Conservation (phyloP, 2,113 vertebrate species). For the Dromiciops gliroides region DNA sequence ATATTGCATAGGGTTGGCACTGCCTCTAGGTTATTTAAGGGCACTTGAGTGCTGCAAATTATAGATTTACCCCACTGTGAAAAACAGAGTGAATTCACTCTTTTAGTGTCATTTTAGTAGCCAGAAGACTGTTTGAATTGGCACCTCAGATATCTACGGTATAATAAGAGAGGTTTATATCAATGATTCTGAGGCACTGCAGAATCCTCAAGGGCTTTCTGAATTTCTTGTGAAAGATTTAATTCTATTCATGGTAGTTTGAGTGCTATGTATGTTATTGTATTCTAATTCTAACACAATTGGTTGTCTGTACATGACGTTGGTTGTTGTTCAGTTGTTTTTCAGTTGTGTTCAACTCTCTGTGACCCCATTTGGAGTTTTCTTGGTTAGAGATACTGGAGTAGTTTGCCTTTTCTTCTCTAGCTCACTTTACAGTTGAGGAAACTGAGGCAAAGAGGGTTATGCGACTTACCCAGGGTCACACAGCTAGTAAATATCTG, state of each 20-base stretch:
- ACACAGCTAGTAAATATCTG: neutral
- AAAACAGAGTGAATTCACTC: constrained; percentile 19
- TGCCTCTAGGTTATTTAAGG: neutral
- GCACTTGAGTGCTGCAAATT: neutral
- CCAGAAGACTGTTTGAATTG: constrained; percentile 48
- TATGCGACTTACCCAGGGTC: neutral
- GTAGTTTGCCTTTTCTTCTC: no score
- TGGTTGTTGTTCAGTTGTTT: no score
- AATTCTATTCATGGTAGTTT: constrained; percentile 3
- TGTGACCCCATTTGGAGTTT: no score
- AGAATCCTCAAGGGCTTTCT: neutral
- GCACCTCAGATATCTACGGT: constrained; percentile 13
- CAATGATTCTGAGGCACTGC: neutral
- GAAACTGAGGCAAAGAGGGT: neutral
- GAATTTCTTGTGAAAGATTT: neutral
- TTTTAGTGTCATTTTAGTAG: constrained; percentile 35
- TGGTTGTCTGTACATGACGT: neutral
- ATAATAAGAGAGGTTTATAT: constrained; percentile 33
- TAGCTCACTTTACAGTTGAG: no score
- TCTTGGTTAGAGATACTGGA: no score
- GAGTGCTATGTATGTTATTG: neutral
- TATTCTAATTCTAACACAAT: constrained; percentile 27
- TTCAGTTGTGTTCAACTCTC: no score
- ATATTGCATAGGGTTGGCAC: neutral
- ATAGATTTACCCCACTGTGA: neutral